These are phyloP conservation scores for Pristiophorus japonicus DNA, from an alignment of 2,113 vertebrate genomes.

Conservation along the genomic window DNA sequence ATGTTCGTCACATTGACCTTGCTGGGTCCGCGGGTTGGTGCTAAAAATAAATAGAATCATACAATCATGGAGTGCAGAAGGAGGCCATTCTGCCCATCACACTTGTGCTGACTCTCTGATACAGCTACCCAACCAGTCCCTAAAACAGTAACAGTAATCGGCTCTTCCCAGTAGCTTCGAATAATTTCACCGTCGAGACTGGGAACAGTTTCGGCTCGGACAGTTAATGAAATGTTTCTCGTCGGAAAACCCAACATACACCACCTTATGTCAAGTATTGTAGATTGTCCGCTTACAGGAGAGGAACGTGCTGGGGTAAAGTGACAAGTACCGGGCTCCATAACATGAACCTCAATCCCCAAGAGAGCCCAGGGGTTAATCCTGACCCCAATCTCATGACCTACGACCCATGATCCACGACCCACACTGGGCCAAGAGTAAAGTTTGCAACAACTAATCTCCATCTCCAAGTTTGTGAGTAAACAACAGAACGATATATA, in stretches of 20 bases:
- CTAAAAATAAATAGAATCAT: conserved; percentile 40
- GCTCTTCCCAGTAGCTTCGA: not conserved
- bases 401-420: no score
- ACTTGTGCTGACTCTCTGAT: not conserved
- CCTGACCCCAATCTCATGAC: not conserved
- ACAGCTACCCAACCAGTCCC: not conserved
- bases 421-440: not conserved
- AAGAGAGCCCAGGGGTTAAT: not conserved
- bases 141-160: not conserved
- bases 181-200: conserved; percentile 39
- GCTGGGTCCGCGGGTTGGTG: conserved; percentile 36
- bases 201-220: conserved; percentile 21
- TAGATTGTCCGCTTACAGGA: not conserved
- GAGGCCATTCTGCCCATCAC: not conserved
- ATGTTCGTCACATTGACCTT: conserved; percentile 17
- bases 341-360: not conserved
- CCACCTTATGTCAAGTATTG: no score
- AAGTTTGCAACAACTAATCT: no score
- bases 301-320: not conserved
- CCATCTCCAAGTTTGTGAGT: not conserved
- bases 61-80: not conserved
- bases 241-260: not conserved
- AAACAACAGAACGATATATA: not conserved
- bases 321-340: not conserved
- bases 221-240: not conserved